Percentiles rank a stretch among this genome's conserved stretches.
Evolutionary conservation across 2,113 vertebrate genomes (phyloP).

Genomic region (Antechinus flavipes): DNA sequence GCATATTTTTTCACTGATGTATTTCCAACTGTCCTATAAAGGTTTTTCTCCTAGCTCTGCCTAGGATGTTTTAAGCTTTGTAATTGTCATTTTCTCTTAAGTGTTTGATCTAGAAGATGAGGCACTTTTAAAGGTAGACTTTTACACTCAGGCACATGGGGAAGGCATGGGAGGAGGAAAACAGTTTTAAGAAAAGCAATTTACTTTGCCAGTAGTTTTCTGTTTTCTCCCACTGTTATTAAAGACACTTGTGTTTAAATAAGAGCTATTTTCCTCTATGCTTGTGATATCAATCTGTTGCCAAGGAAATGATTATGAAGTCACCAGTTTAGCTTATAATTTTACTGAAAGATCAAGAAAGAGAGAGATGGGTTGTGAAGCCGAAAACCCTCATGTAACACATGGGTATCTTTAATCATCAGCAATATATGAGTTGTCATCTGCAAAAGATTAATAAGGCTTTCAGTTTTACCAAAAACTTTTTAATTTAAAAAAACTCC

Average conservation of each 20-base stretch:
- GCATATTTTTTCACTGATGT: constrained; percentile 61
- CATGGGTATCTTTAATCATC: constrained; percentile 70
- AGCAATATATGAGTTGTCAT: constrained; percentile 64
- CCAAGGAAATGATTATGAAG: constrained; percentile 74
- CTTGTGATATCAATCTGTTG: constrained; percentile 73
- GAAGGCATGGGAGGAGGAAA: constrained; percentile 64
- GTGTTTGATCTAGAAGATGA: constrained; percentile 73
- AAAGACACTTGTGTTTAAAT: constrained; percentile 73
- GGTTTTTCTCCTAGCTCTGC: constrained; percentile 67
- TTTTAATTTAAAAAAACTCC: constrained; percentile 40
- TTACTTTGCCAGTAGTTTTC: constrained; percentile 74
- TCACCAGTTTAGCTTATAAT: constrained; percentile 71
- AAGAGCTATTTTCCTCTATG: constrained; percentile 54
- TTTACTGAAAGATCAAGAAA: constrained; percentile 77
- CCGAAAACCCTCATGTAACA: constrained; percentile 52
- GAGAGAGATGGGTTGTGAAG: constrained; percentile 63
- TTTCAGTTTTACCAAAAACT: constrained; percentile 61
- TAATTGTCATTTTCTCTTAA: constrained; percentile 62
- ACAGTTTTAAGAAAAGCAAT: constrained; percentile 75
- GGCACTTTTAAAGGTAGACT: constrained; percentile 61
- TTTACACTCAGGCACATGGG: constrained; percentile 72
- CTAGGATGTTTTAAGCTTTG: constrained; percentile 67
- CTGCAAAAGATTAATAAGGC: constrained; percentile 72
- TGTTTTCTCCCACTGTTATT: constrained; percentile 64
- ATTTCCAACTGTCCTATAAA: constrained; percentile 67